phyloP scores from a whole-genome alignment of 2,113 vertebrate species.

The Pseudois nayaur region DNA sequence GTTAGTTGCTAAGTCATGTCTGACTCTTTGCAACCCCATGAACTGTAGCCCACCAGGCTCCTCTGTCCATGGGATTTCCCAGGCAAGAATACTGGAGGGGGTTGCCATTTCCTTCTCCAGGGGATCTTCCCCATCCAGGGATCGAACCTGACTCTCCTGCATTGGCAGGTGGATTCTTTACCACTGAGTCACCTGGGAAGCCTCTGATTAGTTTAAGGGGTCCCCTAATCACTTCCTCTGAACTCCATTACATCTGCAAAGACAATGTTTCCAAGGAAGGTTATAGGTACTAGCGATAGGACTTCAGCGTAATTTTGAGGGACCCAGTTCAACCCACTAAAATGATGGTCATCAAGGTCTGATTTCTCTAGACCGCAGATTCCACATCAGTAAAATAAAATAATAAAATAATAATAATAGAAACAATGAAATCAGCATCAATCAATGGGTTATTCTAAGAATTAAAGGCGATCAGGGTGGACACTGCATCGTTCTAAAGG shows the following conservation, averaged over 20 bases:
- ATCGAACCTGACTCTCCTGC: neutral
- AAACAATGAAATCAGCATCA: neutral
- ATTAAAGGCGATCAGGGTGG: fast-evolving
- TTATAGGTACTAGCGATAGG: neutral
- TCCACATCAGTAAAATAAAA: neutral
- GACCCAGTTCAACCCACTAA: neutral
- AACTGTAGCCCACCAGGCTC: neutral
- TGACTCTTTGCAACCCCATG: neutral
- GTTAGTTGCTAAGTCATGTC: neutral
- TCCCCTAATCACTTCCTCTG: neutral
- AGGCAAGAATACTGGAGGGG: neutral
- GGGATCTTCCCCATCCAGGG: neutral
- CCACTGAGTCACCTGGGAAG: neutral
- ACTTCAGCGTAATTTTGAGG: neutral
- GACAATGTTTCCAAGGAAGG: neutral
- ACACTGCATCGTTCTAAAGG: fast-evolving
- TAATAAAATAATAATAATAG: neutral
- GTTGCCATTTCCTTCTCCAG: neutral
- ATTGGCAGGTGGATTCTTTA: neutral
- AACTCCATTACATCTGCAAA: neutral
- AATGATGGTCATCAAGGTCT: neutral
- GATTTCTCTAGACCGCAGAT: neutral
- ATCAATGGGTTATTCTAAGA: neutral
- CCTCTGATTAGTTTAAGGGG: neutral
- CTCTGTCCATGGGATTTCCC: neutral